phyloP scores from a whole-genome alignment of 1,140 invertebrate species.

The Akabosia matsudoensis region DNA sequence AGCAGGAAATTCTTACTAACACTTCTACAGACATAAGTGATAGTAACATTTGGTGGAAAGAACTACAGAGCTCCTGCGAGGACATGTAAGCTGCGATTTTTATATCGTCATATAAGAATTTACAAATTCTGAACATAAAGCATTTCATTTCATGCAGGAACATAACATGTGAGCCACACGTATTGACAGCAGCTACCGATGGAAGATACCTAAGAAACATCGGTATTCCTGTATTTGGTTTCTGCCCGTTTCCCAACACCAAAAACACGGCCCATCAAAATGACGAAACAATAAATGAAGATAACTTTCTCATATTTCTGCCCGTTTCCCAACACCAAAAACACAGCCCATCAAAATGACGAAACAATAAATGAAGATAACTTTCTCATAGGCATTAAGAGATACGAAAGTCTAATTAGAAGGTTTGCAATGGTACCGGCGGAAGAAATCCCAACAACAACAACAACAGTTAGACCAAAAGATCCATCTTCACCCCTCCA shows the following conservation, averaged over 20 bases:
- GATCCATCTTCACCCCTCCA: no score
- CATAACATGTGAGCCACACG: slow-evolving; percentile 32
- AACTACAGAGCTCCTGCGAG: background rate
- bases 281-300: slow-evolving; percentile 68
- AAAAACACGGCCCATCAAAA: slow-evolving; percentile 69
- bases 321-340: slow-evolving; percentile 68
- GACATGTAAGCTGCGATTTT: slow-evolving; percentile 1
- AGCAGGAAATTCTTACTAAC: background rate
- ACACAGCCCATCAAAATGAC: slow-evolving; percentile 72
- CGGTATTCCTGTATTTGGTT: slow-evolving; percentile 69
- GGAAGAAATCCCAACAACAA: no score
- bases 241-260: slow-evolving; percentile 73
- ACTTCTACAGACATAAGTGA: background rate
- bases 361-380: slow-evolving; percentile 66
- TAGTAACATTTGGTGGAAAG: slow-evolving; percentile 8
- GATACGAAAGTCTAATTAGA: slow-evolving; percentile 63
- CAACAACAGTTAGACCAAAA: no score
- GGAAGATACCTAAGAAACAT: slow-evolving; percentile 51
- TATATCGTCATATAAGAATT: background rate
- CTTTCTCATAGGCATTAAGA: slow-evolving; percentile 67
- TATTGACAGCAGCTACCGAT: slow-evolving; percentile 58
- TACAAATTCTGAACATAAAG: background rate
- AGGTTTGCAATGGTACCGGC: slow-evolving; percentile 56
- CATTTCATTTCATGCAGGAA: background rate
- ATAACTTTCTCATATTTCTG: slow-evolving; percentile 67